phyloP scores from a whole-genome alignment of 2,113 vertebrate genomes.

The Prionailurus viverrinus region DNA sequence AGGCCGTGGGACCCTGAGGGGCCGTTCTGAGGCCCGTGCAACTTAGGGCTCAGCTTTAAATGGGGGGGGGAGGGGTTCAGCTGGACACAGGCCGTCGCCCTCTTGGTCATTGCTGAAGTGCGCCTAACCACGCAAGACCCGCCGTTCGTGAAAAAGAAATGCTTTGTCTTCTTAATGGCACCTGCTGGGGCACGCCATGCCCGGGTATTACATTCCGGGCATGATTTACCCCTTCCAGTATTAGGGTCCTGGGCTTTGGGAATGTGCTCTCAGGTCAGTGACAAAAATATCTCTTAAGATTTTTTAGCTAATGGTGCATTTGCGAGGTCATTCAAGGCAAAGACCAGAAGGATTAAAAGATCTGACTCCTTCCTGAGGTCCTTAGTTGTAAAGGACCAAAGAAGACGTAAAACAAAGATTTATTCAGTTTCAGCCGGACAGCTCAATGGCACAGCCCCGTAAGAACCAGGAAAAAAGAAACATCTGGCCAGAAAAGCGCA shows the following conservation, averaged over 20 bases:
- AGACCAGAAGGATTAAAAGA: constrained; percentile 86
- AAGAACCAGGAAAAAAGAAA: constrained; percentile 83
- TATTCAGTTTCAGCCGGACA: constrained; percentile 85
- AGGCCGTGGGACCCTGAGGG: rapidly evolving
- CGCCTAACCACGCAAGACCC: neutral
- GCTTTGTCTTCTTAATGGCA: rapidly evolving
- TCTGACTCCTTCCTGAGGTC: constrained; percentile 84
- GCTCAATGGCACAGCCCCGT: constrained; percentile 81
- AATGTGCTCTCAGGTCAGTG: constrained; percentile 75
- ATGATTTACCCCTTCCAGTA: constrained; percentile 59
- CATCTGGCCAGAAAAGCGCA: constrained; percentile 82
- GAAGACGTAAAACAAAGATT: constrained; percentile 89
- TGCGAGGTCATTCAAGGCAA: constrained; percentile 87
- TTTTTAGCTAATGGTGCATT: constrained; percentile 79
- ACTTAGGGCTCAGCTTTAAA: neutral
- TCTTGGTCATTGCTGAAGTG: rapidly evolving
- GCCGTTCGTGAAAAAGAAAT: rapidly evolving
- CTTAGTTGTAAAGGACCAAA: constrained; percentile 86
- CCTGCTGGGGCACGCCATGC: rapidly evolving
- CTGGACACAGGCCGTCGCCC: neutral
- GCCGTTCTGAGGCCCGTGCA: rapidly evolving
- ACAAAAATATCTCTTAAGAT: constrained; percentile 80
- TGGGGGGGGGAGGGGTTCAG: rapidly evolving
- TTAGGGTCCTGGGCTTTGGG: constrained; percentile 69
- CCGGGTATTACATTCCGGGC: constrained; percentile 41